phyloP scores from a whole-genome alignment of 1,140 invertebrate species.

The Diorhabda sublineata region DNA sequence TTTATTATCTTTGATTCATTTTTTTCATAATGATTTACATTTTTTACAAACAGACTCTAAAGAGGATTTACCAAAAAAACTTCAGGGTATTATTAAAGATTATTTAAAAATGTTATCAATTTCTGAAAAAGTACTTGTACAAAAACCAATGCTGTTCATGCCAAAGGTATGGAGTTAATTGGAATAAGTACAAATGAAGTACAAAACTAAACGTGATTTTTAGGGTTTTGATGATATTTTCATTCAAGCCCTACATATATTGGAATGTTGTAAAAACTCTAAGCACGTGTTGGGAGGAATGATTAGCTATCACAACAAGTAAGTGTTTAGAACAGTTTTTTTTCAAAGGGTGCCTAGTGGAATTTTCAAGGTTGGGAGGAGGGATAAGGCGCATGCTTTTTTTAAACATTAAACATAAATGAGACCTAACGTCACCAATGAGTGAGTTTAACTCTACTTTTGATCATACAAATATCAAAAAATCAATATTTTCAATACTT shows the following conservation, averaged over 20 bases:
- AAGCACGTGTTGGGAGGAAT: constrained; percentile 71
- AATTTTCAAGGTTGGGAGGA: too few species aligned
- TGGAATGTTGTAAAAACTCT: constrained; percentile 71
- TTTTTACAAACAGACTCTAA: not conserved
- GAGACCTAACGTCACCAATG: too few species aligned
- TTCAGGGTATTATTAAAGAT: not conserved
- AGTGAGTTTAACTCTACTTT: too few species aligned
- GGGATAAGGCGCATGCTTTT: too few species aligned
- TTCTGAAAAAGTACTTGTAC: not conserved
- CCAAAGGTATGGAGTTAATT: not conserved
- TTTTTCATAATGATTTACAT: not conserved
- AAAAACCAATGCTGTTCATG: not conserved
- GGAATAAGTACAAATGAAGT: not conserved
- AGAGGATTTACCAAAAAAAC: not conserved
- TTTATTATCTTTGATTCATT: not conserved
- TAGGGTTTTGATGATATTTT: constrained; percentile 77
- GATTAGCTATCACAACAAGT: constrained; percentile 71
- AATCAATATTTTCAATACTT: too few species aligned
- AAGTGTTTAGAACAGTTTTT: constrained; percentile 9
- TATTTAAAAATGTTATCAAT: constrained; percentile 3
- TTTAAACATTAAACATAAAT: too few species aligned
- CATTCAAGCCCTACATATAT: constrained; percentile 73
- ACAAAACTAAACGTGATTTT: constrained; percentile 5
- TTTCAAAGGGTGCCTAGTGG: too few species aligned
- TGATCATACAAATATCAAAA: too few species aligned